These are phyloP conservation scores for Malthinus seriepunctatus DNA, from an alignment of 2,888 invertebrate genomes.

Conservation along the genomic window DNA sequence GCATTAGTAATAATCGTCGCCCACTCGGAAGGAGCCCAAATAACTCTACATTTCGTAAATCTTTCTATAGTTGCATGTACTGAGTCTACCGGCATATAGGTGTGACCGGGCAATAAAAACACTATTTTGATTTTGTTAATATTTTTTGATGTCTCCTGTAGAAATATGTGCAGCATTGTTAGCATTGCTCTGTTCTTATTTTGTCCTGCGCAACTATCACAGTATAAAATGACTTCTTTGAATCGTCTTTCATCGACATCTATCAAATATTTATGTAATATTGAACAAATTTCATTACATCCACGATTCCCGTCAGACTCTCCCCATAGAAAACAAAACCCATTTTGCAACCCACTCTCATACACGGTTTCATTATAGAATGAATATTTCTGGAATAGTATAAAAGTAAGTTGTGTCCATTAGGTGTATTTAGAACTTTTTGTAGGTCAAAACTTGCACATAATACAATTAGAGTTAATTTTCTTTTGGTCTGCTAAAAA, in stretches of 20 bases:
- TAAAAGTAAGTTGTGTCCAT: conserved; percentile 29
- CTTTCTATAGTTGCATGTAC: conserved; percentile 21
- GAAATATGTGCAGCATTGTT: conserved; percentile 20
- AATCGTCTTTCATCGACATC: conserved; percentile 30
- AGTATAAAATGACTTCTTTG: conserved; percentile 25
- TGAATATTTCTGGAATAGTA: conserved; percentile 33
- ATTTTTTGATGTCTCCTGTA: not conserved
- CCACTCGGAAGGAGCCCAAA: conserved; percentile 39
- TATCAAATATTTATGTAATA: conserved; percentile 32
- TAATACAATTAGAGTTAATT: not conserved
- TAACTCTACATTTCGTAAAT: conserved; percentile 27
- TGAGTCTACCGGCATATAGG: conserved; percentile 9
- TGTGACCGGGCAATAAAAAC: conserved; percentile 3
- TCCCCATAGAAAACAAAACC: conserved; percentile 31
- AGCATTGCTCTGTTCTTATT: conserved; percentile 30
- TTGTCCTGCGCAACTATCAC: conserved; percentile 19
- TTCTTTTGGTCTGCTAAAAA: not conserved
- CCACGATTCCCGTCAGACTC: conserved; percentile 29
- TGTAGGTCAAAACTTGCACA: conserved; percentile 31
- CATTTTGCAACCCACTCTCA: conserved; percentile 30
- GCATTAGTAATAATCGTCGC: conserved; percentile 29
- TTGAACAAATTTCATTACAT: conserved; percentile 18
- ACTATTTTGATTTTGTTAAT: not conserved
- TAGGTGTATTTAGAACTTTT: conserved; percentile 34
- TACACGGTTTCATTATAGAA: conserved; percentile 36